phyloP scores from a whole-genome alignment of 2,113 vertebrate genomes.

The Scartelaos histophorus region DNA sequence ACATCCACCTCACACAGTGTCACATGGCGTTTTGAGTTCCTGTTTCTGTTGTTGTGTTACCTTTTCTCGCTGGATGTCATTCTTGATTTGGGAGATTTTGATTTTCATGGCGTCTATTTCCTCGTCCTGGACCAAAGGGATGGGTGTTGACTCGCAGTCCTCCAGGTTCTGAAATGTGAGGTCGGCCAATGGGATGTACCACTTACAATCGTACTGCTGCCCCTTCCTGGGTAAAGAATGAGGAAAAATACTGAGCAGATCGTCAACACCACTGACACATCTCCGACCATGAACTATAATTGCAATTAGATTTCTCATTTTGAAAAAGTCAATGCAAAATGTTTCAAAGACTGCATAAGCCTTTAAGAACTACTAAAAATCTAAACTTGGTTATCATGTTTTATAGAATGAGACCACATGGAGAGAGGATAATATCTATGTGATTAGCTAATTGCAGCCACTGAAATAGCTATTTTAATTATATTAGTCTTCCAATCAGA shows the following conservation, averaged over 20 bases:
- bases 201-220: slow-evolving; percentile 96
- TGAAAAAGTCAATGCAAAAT: not conserved
- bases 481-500: too few species aligned
- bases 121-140: slow-evolving; percentile 89
- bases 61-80: slow-evolving; percentile 92
- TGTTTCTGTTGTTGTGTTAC: slow-evolving; percentile 61
- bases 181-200: slow-evolving; percentile 92
- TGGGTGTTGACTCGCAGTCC: slow-evolving; percentile 84
- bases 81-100: slow-evolving; percentile 95
- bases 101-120: slow-evolving; percentile 94
- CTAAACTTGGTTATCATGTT: too few species aligned
- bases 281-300: not conserved
- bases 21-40: slow-evolving; percentile 11
- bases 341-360: too few species aligned
- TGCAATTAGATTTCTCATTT: not conserved
- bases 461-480: too few species aligned
- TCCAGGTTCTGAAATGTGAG: slow-evolving; percentile 92
- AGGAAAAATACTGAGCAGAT: not conserved
- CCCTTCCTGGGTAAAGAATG: slow-evolving; percentile 79
- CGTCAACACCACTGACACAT: not conserved
- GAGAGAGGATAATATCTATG: too few species aligned
- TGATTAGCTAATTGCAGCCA: too few species aligned
- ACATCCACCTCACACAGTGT: not conserved
- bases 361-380: too few species aligned
- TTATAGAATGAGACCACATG: too few species aligned